Percentiles rank a stretch among this genome's conserved stretches.
Conservation (phyloP, 1,140 invertebrate species). For the Conus betulinus region DNA sequence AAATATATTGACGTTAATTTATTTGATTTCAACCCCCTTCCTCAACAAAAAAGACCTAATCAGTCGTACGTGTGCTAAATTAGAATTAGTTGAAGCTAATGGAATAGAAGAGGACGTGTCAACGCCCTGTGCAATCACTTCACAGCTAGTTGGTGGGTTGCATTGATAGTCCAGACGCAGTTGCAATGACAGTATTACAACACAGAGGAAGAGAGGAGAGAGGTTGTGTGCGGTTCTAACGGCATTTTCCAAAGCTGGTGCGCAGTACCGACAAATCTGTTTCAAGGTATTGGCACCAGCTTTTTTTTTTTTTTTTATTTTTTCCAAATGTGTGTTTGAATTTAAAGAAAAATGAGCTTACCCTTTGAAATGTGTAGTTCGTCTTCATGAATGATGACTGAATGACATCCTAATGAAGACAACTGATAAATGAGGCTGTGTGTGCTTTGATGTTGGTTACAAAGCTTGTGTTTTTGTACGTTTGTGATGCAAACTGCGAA, state of each 20-base stretch:
- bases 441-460: conserved; percentile 2
- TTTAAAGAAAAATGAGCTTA: not conserved
- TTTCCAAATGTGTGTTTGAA: not conserved
- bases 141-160: not conserved
- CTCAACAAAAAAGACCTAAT: not conserved
- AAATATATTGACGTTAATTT: not conserved
- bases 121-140: not conserved
- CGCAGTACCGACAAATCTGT: not conserved
- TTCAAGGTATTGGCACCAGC: not conserved
- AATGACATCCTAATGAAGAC: not conserved
- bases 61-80: not conserved
- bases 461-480: not conserved
- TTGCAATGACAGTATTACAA: not conserved
- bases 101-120: not conserved
- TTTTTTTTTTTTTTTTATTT: too few species aligned
- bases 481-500: not conserved
- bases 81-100: too few species aligned
- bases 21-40: not conserved
- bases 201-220: not conserved
- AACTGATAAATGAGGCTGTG: not conserved
- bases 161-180: not conserved
- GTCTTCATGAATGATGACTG: too few species aligned
- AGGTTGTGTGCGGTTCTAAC: not conserved
- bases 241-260: not conserved
- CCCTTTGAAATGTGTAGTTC: not conserved